phyloP scores from a whole-genome alignment of 1,140 invertebrate genomes.

The Ceratina australensis region DNA sequence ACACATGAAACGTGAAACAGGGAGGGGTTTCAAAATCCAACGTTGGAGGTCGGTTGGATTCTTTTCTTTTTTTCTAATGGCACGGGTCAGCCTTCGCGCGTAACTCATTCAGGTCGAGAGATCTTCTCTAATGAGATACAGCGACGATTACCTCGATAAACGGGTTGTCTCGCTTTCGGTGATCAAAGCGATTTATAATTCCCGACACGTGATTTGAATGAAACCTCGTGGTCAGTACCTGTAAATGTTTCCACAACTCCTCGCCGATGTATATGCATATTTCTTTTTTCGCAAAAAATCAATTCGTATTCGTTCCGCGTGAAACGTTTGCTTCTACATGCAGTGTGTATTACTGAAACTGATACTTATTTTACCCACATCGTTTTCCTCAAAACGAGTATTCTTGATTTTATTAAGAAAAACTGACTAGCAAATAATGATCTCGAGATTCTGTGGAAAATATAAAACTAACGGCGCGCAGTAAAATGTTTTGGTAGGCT shows the following conservation, averaged over 20 bases:
- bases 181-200: conserved; percentile 7
- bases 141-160: background rate
- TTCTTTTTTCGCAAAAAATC: too few species aligned
- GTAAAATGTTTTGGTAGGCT: background rate
- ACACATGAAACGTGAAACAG: background rate
- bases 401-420: background rate
- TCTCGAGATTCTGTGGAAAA: background rate
- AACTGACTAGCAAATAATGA: background rate
- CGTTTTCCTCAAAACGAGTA: too few species aligned
- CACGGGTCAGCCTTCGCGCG: conserved; percentile 20
- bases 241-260: too few species aligned
- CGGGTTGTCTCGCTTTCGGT: background rate
- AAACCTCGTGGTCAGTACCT: background rate
- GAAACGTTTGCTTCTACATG: too few species aligned
- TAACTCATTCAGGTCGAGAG: background rate
- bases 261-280: too few species aligned
- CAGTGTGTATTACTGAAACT: too few species aligned
- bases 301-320: too few species aligned
- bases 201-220: background rate
- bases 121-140: background rate
- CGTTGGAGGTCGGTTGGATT: conserved; percentile 43
- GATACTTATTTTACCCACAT: too few species aligned
- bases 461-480: background rate
- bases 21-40: background rate
- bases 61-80: conserved; percentile 23